phyloP scores from a whole-genome alignment of 53 echinoderm and acorn worm species.

The Holothuria leucospilota region DNA sequence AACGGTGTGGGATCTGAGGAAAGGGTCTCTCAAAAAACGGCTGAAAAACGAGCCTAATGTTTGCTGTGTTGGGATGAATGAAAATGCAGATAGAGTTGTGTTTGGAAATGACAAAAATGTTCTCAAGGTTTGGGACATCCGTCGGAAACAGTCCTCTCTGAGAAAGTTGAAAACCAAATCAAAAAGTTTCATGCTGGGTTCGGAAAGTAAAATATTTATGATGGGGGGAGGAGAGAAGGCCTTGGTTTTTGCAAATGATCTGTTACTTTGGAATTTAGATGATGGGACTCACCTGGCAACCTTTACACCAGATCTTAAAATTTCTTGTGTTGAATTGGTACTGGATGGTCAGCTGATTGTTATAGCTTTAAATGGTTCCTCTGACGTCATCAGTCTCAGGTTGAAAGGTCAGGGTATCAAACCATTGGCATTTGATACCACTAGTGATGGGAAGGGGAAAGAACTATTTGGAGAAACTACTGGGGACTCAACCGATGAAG shows the following conservation, averaged over 20 bases:
- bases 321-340: conserved; percentile 83
- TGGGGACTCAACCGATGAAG: conserved; percentile 85
- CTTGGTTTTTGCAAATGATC: conserved; percentile 79
- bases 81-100: conserved; percentile 75
- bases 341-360: conserved; percentile 84
- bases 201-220: conserved; percentile 84
- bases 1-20: conserved; percentile 88
- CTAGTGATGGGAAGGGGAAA: conserved; percentile 54
- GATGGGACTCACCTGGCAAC: conserved; percentile 73
- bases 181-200: conserved; percentile 64
- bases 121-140: conserved; percentile 89
- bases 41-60: conserved; percentile 91
- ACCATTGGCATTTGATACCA: conserved; percentile 44
- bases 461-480: conserved; percentile 96
- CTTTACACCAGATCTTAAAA: conserved; percentile 85
- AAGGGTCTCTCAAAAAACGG: conserved; percentile 78
- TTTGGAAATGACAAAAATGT: conserved; percentile 90
- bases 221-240: conserved; percentile 79
- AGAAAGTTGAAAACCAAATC: conserved; percentile 70
- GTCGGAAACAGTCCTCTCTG: conserved; percentile 70
- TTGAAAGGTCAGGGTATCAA: conserved; percentile 79
- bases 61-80: conserved; percentile 86
- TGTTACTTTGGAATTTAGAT: conserved; percentile 89
- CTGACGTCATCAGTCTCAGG: conserved; percentile 79
- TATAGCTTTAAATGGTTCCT: conserved; percentile 72